Percentiles rank a stretch among this genome's conserved stretches.
Evolutionary conservation across 2,888 invertebrate genomes (phyloP).

Genomic region (Trissolcus brochymenae): DNA sequence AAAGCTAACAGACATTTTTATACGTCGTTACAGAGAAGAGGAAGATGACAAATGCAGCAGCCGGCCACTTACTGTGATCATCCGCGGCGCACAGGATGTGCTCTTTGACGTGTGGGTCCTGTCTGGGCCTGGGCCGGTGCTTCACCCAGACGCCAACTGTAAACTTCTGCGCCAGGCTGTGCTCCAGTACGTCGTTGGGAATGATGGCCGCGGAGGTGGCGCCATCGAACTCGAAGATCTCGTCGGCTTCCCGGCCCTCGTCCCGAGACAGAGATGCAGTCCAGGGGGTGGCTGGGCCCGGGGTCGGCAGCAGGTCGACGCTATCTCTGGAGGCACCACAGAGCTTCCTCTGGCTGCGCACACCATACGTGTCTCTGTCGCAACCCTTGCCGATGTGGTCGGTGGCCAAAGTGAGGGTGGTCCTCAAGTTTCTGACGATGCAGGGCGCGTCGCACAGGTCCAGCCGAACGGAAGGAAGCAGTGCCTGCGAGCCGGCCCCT

Average conservation of each 20-base stretch:
- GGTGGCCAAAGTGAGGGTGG: constrained; percentile 84
- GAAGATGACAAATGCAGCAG: constrained; percentile 11
- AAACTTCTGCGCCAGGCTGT: constrained; percentile 88
- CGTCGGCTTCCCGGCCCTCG: constrained; percentile 86
- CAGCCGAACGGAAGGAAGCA: constrained; percentile 86
- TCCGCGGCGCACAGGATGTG: constrained; percentile 98
- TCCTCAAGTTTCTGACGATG: constrained; percentile 78
- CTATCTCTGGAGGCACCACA: constrained; percentile 91
- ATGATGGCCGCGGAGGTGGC: constrained; percentile 90
- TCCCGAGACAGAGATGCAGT: constrained; percentile 80
- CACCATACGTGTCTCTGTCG: constrained; percentile 94
- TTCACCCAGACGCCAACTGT: constrained; percentile 96
- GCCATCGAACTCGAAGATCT: constrained; percentile 97
- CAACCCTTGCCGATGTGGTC: constrained; percentile 97
- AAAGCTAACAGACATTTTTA: constrained; percentile 19
- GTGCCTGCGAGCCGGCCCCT: constrained; percentile 84
- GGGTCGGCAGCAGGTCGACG: constrained; percentile 90
- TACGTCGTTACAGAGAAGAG: constrained; percentile 10
- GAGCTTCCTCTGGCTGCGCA: constrained; percentile 88
- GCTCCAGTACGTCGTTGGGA: constrained; percentile 85
- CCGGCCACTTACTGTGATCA: constrained; percentile 88
- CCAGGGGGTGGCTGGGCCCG: constrained; percentile 79
- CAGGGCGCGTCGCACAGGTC: constrained; percentile 82
- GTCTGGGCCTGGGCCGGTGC: constrained; percentile 87
- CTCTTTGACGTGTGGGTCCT: constrained; percentile 95